These are phyloP conservation scores for Eristalis tenax DNA, from an alignment of 2,888 invertebrate genomes.

Conservation along the genomic window DNA sequence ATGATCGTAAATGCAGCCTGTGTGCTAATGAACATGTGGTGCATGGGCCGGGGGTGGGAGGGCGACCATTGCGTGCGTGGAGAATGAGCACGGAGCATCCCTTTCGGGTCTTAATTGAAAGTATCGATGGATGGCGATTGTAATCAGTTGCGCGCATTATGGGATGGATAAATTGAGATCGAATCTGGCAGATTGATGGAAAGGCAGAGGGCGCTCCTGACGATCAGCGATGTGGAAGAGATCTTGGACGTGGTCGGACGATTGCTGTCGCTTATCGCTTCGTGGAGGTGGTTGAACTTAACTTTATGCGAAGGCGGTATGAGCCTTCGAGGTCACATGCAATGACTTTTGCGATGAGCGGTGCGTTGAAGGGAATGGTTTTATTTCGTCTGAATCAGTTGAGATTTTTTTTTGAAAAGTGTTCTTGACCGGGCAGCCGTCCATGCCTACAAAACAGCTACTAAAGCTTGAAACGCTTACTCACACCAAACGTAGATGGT, in stretches of 20 bases:
- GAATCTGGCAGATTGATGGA: not conserved
- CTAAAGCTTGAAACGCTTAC: too few relatives aligned
- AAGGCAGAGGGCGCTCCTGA: not conserved
- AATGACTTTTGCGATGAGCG: not conserved
- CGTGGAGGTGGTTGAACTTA: not conserved
- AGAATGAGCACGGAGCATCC: not conserved
- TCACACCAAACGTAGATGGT: too few relatives aligned
- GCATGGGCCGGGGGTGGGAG: not conserved
- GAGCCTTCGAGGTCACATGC: not conserved
- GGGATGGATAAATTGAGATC: not conserved
- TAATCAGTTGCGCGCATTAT: not conserved
- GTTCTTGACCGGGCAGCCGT: too few relatives aligned
- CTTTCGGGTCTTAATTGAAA: not conserved
- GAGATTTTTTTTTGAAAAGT: too few relatives aligned
- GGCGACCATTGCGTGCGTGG: not conserved
- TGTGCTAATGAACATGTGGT: not conserved
- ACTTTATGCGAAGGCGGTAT: not conserved
- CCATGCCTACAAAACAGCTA: too few relatives aligned
- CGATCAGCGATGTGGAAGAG: not conserved
- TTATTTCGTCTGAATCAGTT: too few relatives aligned
- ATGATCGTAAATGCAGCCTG: not conserved
- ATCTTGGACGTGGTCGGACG: not conserved
- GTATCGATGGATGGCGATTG: slow-evolving; percentile 1
- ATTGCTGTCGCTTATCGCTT: not conserved
- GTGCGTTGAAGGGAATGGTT: not conserved